Conservation (phyloP, 2,113 vertebrate genomes). For the Syngnathus scovelli region DNA sequence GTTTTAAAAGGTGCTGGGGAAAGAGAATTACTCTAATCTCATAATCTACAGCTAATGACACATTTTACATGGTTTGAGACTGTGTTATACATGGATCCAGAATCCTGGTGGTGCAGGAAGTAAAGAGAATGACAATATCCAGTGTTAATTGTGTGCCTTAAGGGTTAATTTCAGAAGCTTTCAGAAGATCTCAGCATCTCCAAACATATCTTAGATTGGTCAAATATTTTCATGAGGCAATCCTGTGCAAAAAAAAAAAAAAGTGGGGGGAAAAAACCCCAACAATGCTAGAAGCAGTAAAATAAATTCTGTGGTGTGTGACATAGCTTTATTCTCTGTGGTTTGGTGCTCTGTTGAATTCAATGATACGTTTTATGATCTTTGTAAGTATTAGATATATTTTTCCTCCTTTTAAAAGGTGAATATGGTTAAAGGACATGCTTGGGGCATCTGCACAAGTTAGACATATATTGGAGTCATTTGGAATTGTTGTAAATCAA, state of each 20-base stretch:
- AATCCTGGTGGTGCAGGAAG: conserved; percentile 4
- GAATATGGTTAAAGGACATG: too few relatives aligned
- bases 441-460: too few relatives aligned
- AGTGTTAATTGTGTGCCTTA: background rate
- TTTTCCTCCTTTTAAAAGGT: background rate
- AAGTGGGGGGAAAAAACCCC: background rate
- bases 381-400: background rate
- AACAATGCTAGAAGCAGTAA: background rate
- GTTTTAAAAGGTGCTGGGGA: conserved; percentile 40
- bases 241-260: background rate
- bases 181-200: background rate
- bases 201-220: background rate
- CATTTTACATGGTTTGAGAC: conserved; percentile 28
- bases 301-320: background rate
- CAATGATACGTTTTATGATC: background rate
- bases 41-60: conserved; percentile 36
- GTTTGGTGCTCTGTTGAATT: background rate
- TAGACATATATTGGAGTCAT: background rate
- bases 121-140: background rate
- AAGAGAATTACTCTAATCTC: conserved; percentile 43
- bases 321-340: background rate
- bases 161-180: background rate
- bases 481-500: background rate
- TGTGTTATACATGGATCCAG: conserved; percentile 6
- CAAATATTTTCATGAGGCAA: background rate